Base-by-base conservation (phyloP, 2,797 vertebrate species). In the Ambastaia sidthimunki region DNA sequence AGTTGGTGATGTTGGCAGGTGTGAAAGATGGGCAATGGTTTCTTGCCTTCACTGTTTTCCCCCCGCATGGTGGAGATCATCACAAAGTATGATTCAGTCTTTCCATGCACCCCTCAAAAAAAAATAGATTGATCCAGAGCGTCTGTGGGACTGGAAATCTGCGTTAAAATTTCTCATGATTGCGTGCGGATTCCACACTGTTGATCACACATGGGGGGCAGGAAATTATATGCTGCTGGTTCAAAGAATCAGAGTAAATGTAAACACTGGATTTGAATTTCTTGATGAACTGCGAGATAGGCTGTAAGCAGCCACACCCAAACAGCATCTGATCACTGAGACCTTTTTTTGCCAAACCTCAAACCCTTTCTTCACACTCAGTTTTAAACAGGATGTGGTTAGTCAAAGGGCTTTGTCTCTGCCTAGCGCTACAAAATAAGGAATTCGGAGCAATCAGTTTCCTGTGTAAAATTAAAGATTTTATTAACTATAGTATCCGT, bases 391-490 rank as follows among this genome's bases (percentile, higher is more conserved):
- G 80, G 83, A 88, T 83, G 85, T 82, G 83, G 80, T 65, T 74
- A 80, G 71, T 57, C n/a, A 80, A 78, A 83, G 70, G 69, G n/a
- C 21, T 74, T 44, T 55, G 69, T 54, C 34, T 80, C 44, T 21
- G 68, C 70, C 70, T 71, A 52, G 75, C 68, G 66, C 78, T 63
- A 65, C 78, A 78, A 41, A 80, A 63, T 50, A 74, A 78, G 57
- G 72, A 76, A 89, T 89, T 89, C 83, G 7, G 59, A 28, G 23
- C 85, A 91, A 90, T 90, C 87, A 86, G 77, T 57, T 50, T 81
- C 50, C 54, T 15, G 41, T 50, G 69, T 81, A 57, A 76, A 86
- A 77, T 69, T 54, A 60, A 67, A 71, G 2, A 60, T 88, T 82
- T 86, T 86, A 88, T 89, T 89, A 87, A 88, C 83, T 84, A 80